Evolutionary conservation across 1,140 invertebrate species (phyloP).

Genomic region (Ladona fulva): DNA sequence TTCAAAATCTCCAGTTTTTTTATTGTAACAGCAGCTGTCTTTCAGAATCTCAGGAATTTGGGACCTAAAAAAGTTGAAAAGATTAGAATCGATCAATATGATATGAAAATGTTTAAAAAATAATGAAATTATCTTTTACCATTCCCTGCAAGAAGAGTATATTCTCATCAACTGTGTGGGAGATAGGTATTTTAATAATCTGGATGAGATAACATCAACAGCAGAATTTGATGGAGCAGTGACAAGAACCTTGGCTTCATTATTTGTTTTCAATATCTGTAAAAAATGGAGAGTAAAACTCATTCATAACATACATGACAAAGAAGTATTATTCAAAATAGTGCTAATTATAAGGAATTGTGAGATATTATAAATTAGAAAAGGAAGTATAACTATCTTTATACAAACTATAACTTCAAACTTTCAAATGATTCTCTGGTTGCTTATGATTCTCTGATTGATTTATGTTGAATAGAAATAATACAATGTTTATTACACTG

Average conservation of each 20-base stretch:
- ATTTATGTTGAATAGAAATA: too few relatives aligned
- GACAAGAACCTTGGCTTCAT: constrained; percentile 46
- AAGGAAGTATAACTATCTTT: too few relatives aligned
- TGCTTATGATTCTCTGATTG: too few relatives aligned
- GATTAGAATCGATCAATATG: constrained; percentile 29
- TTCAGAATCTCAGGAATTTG: constrained; percentile 29
- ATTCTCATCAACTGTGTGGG: not conserved
- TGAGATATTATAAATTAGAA: too few relatives aligned
- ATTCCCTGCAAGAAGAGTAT: not conserved
- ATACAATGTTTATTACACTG: too few relatives aligned
- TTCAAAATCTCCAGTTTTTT: constrained; percentile 29
- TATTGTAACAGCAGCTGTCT: constrained; percentile 25
- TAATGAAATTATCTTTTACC: constrained; percentile 22
- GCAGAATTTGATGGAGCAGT: constrained; percentile 68
- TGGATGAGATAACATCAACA: constrained; percentile 57
- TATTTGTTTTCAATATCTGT: not conserved
- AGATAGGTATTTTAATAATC: constrained; percentile 33
- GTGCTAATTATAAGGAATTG: too few relatives aligned
- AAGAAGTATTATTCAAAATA: too few relatives aligned
- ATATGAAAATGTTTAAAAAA: constrained; percentile 23
- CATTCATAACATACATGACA: too few relatives aligned
- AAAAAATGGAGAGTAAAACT: too few relatives aligned
- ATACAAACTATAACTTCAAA: too few relatives aligned
- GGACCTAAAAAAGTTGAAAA: constrained; percentile 29
- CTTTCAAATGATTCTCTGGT: too few relatives aligned